A percentile compares a stretch with the other conserved stretches of the same genome.
phyloP scores from a whole-genome alignment of 2,888 invertebrate species.

The Macaria liturata region DNA sequence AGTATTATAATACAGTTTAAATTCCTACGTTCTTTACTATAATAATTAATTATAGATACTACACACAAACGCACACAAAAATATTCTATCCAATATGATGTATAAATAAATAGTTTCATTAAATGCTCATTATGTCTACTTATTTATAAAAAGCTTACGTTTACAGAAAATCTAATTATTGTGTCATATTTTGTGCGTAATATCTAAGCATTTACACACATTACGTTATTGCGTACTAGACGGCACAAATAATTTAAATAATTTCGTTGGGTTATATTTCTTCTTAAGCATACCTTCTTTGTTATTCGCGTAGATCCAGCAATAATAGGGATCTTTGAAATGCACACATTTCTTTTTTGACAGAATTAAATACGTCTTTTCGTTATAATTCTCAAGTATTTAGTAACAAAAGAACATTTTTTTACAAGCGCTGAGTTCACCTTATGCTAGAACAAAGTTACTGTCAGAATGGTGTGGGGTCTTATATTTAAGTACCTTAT shows the following conservation, averaged over 20 bases:
- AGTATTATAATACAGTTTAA: conserved; percentile 20
- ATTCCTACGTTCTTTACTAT: not conserved
- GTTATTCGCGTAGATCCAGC: not conserved
- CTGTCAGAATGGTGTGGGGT: no score
- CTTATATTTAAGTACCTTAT: no score
- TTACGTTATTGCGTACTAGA: conserved; percentile 8
- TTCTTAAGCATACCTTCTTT: not conserved
- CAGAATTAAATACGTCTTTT: not conserved
- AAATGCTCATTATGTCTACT: conserved; percentile 22
- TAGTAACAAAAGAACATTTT: no score
- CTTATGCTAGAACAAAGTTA: no score
- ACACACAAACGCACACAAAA: not conserved
- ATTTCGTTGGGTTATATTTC: conserved; percentile 11
- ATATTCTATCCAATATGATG: not conserved
- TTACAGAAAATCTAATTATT: conserved; percentile 13
- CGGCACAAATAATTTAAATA: conserved; percentile 9
- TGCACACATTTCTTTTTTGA: not conserved
- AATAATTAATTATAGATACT: not conserved
- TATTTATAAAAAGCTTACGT: not conserved
- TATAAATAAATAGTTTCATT: conserved; percentile 11
- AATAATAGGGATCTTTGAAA: not conserved
- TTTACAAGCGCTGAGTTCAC: no score
- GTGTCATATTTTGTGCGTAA: conserved; percentile 48
- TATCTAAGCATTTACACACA: conserved; percentile 8
- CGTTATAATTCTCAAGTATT: no score